phyloP scores from a whole-genome alignment of 1,140 invertebrate genomes.

The Caerostris extrusa region DNA sequence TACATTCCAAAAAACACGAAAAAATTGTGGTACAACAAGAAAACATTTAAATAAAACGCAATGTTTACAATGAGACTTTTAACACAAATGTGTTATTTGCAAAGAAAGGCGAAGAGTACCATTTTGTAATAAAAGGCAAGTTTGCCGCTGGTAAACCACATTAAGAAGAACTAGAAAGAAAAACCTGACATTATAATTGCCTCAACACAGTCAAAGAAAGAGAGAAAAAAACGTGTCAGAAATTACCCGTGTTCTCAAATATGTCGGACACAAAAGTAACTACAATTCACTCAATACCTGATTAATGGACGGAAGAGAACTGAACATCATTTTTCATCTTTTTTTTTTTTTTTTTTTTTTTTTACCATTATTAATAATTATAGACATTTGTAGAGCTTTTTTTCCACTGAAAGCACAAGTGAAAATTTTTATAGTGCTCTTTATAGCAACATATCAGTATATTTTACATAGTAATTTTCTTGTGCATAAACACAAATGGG shows the following conservation, averaged over 20 bases:
- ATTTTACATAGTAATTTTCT: no score
- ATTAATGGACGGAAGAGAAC: background rate
- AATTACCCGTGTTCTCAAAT: background rate
- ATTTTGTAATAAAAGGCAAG: background rate
- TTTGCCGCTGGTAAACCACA: background rate
- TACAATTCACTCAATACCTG: background rate
- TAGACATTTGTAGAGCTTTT: background rate
- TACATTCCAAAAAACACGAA: no score
- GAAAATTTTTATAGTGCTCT: background rate
- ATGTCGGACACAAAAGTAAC: background rate
- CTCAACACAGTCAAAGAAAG: background rate
- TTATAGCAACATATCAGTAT: background rate
- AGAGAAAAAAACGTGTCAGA: background rate
- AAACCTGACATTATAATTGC: background rate
- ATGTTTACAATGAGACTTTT: background rate
- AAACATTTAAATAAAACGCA: no score
- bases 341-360: background rate
- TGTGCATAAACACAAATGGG: no score
- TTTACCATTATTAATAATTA: background rate
- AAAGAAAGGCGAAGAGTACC: background rate
- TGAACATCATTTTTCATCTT: background rate
- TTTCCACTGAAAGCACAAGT: background rate
- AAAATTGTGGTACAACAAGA: no score
- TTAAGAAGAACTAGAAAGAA: background rate
- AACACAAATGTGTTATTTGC: background rate